Evolutionary conservation across 2,888 invertebrate species (phyloP), one percentile per base, ranked within the genome.

Genomic region (Malachius bipustulatus): DNA sequence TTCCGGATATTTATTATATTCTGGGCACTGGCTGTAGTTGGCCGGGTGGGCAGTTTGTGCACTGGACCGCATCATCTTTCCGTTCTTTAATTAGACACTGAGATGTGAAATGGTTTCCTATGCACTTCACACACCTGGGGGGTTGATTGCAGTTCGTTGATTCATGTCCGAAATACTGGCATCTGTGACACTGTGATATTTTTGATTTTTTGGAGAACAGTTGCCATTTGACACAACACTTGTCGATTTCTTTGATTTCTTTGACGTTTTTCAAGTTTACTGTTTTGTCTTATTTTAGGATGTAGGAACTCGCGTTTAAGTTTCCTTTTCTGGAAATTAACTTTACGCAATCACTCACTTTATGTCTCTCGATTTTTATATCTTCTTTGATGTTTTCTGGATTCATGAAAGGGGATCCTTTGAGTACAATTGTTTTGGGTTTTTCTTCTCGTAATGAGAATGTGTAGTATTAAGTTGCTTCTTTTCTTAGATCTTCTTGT

Each of bases 151-250:
- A 36, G 16, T 36, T 34, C 3, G 12, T 12, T 10, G 36, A 36
- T 1, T 36, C 50, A 36, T 67, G 66, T 0, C 65, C 65, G 60
- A 62, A 66, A 39, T 51, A 54, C 41, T 66, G 67, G 43, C 66
- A 67, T 11, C 59, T 56, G 37, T 58, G 51, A 43, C 66, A 67
- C 39, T 67, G 66, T 24, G 45, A 56, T 1, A 45, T 32, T 35
- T 59, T 62, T 4, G 16, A 14, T 9, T 47, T 39, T 2, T 16
- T 35, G 13, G n/a, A 3, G 24, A 34, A 39, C n/a, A n/a, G 10
- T 14, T 39, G 31, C 36, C 36, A 36, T 14, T 26, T 28, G 3
- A 34, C n/a, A 12, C 30, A 16, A 4, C 32, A 26, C 16, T 30
- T 14, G 27, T 39, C 36, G 3, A 39, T 3, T 28, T 32, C 32